Percentiles rank a stretch among this genome's conserved stretches.
Evolutionary conservation across 2,888 invertebrate genomes (phyloP).

Genomic region (Stictocephala bisonia): DNA sequence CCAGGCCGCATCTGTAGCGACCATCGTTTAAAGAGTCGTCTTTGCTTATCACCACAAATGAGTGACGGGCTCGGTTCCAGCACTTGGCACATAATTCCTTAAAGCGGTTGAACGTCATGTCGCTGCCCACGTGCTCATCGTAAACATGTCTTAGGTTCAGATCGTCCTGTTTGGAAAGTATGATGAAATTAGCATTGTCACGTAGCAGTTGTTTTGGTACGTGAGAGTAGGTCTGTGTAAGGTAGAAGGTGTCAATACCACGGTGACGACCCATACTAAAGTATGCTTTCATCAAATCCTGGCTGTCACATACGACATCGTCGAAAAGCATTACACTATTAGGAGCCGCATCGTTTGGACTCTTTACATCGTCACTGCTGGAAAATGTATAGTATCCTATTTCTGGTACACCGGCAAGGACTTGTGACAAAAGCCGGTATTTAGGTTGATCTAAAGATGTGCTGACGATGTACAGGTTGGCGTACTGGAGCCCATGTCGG

Average conservation of each 20-base stretch:
- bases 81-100: conserved; percentile 58
- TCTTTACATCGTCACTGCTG: conserved; percentile 55
- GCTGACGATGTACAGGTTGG: conserved; percentile 63
- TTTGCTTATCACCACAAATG: conserved; percentile 49
- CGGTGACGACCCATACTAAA: conserved; percentile 62
- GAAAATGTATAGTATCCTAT: conserved; percentile 55
- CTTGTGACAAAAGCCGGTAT: conserved; percentile 57
- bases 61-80: conserved; percentile 56
- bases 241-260: conserved; percentile 62
- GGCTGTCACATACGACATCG: conserved; percentile 62
- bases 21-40: conserved; percentile 58
- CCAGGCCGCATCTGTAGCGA: conserved; percentile 61
- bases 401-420: conserved; percentile 55
- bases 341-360: conserved; percentile 55
- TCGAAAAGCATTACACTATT: conserved; percentile 63
- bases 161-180: conserved; percentile 62
- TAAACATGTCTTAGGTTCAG: conserved; percentile 60
- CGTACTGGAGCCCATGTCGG: conserved; percentile 62
- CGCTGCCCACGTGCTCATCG: conserved; percentile 44
- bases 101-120: conserved; percentile 54
- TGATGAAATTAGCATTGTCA: conserved; percentile 62
- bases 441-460: conserved; percentile 61
- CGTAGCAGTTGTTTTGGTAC: conserved; percentile 63
- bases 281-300: conserved; percentile 59
- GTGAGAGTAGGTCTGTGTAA: conserved; percentile 62